These are phyloP conservation scores for Perca fluviatilis DNA, from an alignment of 2,113 vertebrate genomes.

Conservation along the genomic window DNA sequence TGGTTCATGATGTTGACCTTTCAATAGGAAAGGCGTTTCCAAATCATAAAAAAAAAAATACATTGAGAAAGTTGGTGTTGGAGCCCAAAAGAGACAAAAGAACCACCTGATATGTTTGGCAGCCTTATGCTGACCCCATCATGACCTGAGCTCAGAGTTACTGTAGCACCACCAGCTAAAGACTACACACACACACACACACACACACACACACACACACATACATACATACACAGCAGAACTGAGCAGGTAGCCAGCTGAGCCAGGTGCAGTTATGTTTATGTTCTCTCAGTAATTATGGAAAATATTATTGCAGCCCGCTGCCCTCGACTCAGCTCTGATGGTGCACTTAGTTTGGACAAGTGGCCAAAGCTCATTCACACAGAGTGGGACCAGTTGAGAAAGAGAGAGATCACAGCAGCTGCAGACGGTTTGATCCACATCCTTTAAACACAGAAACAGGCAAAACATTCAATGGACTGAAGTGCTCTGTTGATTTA, in stretches of 20 bases:
- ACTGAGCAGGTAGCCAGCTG: constrained; percentile 53
- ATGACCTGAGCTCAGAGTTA: constrained; percentile 32
- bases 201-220: not conserved
- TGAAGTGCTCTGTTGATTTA: constrained; percentile 18
- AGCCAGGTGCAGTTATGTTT: constrained; percentile 80
- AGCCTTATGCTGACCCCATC: constrained; percentile 1
- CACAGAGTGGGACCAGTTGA: constrained; percentile 13
- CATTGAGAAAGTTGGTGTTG: constrained; percentile 25
- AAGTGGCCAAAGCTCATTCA: constrained; percentile 35
- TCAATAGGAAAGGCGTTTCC: constrained; percentile 1
- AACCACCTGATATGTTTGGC: constrained; percentile 55
- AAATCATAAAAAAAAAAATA: constrained; percentile 48
- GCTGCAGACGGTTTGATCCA: constrained; percentile 46
- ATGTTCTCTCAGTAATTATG: constrained; percentile 72
- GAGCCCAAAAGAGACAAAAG: constrained; percentile 26
- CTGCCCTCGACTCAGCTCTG: constrained; percentile 29
- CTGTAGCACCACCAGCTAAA: constrained; percentile 37
- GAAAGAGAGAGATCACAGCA: constrained; percentile 27
- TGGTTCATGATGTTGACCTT: not conserved
- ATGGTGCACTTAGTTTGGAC: constrained; percentile 40
- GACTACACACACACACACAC: constrained; percentile 4
- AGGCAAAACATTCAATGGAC: constrained; percentile 15
- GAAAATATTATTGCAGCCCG: constrained; percentile 81
- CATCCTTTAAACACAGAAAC: constrained; percentile 38
- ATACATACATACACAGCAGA: constrained; percentile 23